Conservation (phyloP, 2,797 vertebrate species). For the Sternotherus odoratus region DNA sequence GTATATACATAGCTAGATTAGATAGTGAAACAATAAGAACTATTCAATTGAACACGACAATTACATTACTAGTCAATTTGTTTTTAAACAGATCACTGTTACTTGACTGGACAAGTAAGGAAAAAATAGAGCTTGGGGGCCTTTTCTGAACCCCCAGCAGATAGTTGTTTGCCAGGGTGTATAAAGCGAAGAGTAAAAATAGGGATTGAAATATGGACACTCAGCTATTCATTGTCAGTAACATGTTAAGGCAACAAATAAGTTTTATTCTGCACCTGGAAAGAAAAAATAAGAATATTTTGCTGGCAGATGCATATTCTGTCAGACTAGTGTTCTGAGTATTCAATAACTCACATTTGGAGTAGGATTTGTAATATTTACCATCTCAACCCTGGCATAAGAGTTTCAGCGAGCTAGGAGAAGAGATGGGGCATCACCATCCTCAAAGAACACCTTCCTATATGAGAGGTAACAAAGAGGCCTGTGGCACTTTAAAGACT, state of each 20-base stretch:
- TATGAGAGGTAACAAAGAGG: too few species aligned
- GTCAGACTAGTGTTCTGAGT: not conserved
- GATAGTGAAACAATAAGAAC: not conserved
- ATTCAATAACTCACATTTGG: not conserved
- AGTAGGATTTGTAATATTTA: not conserved
- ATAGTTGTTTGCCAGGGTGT: not conserved
- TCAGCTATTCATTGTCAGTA: not conserved
- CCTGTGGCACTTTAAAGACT: too few species aligned
- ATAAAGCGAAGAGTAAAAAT: not conserved
- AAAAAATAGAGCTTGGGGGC: not conserved
- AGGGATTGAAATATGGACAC: not conserved
- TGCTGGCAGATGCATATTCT: not conserved
- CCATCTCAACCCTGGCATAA: not conserved
- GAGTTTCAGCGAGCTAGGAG: not conserved
- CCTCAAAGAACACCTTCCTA: not conserved
- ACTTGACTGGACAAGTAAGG: not conserved
- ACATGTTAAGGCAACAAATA: not conserved
- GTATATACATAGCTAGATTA: not conserved
- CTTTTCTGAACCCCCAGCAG: not conserved
- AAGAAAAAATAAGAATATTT: not conserved
- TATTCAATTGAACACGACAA: not conserved
- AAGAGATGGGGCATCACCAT: not conserved
- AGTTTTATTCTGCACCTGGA: not conserved
- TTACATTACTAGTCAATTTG: not conserved
- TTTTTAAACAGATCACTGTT: not conserved